phyloP scores from a whole-genome alignment of 2,113 vertebrate species.

The Pungitius pungitius region DNA sequence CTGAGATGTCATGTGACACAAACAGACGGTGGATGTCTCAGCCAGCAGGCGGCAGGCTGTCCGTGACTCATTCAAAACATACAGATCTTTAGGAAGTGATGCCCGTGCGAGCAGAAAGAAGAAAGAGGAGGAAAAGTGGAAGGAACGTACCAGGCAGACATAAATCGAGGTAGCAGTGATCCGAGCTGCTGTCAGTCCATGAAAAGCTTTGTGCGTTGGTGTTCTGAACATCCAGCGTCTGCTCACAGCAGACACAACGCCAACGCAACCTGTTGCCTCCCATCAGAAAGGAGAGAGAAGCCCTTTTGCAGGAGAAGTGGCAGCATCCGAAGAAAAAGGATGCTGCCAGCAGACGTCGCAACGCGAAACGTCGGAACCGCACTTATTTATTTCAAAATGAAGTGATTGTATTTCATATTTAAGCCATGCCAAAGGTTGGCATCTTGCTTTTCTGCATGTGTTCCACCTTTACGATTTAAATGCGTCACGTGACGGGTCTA shows the following conservation, averaged over 20 bases:
- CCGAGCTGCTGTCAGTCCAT: slow-evolving; percentile 12
- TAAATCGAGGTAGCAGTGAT: slow-evolving; percentile 6
- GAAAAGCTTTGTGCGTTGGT: slow-evolving; percentile 15
- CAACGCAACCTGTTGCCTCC: slow-evolving; percentile 3
- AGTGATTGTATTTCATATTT: neutral
- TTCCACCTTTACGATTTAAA: too few relatives aligned
- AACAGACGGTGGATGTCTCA: slow-evolving; percentile 38
- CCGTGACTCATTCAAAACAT: slow-evolving; percentile 54
- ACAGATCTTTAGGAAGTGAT: slow-evolving; percentile 29
- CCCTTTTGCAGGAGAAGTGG: slow-evolving; percentile 14
- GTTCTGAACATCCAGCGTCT: slow-evolving; percentile 3
- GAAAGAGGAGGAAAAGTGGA: neutral
- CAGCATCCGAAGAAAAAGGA: neutral
- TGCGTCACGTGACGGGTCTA: too few relatives aligned
- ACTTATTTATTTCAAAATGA: neutral
- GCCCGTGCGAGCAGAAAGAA: slow-evolving; percentile 13
- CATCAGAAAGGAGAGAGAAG: slow-evolving; percentile 3
- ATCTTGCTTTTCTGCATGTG: too few relatives aligned
- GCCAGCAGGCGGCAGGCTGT: slow-evolving; percentile 43
- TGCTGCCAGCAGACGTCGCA: too few relatives aligned
- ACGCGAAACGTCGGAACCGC: too few relatives aligned
- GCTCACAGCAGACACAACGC: neutral
- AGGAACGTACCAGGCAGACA: neutral
- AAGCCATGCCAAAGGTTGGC: too few relatives aligned
- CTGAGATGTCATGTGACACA: slow-evolving; percentile 44